These are phyloP conservation scores for Cryptotis parvus DNA, from an alignment of 2,113 vertebrate genomes.

Conservation along the genomic window DNA sequence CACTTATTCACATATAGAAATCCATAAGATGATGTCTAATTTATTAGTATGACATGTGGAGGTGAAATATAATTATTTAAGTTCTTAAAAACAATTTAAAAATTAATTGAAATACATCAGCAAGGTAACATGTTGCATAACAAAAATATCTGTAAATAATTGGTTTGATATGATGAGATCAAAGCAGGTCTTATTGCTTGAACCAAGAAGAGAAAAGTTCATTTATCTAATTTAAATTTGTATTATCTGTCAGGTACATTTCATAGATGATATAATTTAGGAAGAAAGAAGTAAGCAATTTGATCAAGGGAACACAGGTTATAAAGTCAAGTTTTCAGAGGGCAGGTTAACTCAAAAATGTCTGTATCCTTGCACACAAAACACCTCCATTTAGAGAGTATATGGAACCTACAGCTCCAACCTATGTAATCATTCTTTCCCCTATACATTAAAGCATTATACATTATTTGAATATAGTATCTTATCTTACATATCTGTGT, in stretches of 20 bases:
- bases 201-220: not conserved
- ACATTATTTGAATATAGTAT: not conserved
- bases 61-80: not conserved
- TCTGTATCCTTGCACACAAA: too few relatives aligned
- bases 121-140: not conserved
- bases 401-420: not conserved
- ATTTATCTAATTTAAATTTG: not conserved
- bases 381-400: too few relatives aligned
- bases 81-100: not conserved
- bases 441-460: not conserved
- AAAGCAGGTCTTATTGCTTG: not conserved
- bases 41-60: not conserved
- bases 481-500: not conserved
- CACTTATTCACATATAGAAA: conserved; percentile 5
- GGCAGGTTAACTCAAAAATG: not conserved
- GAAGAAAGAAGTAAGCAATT: not conserved
- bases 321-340: not conserved
- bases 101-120: not conserved
- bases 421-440: not conserved
- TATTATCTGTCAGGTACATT: not conserved
- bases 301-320: not conserved
- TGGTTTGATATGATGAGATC: not conserved
- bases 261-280: not conserved
- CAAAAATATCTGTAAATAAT: not conserved
- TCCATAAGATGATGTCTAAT: not conserved